phyloP scores from a whole-genome alignment of 1,140 invertebrate species.

The Acromyrmex echinatior region DNA sequence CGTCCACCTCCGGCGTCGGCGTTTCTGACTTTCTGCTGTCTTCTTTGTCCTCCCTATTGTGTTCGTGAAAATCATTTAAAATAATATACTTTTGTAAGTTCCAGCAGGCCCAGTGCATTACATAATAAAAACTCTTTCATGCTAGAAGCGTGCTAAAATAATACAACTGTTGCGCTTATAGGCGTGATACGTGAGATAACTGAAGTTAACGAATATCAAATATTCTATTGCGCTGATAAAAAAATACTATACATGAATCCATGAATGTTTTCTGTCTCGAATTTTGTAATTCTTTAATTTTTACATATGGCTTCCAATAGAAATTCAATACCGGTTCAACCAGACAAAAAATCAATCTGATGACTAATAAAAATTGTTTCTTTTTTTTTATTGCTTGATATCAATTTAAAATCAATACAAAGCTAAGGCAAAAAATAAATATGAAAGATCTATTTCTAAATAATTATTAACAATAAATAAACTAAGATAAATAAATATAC shows the following conservation, averaged over 20 bases:
- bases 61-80: constrained; percentile 50
- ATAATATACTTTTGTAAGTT: constrained; percentile 44
- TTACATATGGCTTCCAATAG: not conserved
- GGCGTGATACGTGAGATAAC: constrained; percentile 4
- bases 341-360: not conserved
- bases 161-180: constrained; percentile 26
- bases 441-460: too few relatives aligned
- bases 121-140: not conserved
- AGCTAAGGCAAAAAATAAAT: too few relatives aligned
- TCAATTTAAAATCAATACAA: too few relatives aligned
- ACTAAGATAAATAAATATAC: too few relatives aligned
- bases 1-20: constrained; percentile 94
- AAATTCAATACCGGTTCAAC: not conserved
- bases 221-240: not conserved
- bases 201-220: not conserved
- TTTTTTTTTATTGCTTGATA: too few relatives aligned
- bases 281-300: not conserved
- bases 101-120: constrained; percentile 81
- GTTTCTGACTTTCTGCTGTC: constrained; percentile 89
- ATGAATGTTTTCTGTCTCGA: not conserved
- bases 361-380: not conserved
- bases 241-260: not conserved
- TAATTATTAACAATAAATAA: too few relatives aligned
- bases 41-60: constrained; percentile 90
- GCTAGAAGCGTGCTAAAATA: constrained; percentile 13